Percentiles rank a stretch among this genome's conserved stretches.
phyloP scores from a whole-genome alignment of 64 coral and sea anemone species.

The Actinia tenebrosa region DNA sequence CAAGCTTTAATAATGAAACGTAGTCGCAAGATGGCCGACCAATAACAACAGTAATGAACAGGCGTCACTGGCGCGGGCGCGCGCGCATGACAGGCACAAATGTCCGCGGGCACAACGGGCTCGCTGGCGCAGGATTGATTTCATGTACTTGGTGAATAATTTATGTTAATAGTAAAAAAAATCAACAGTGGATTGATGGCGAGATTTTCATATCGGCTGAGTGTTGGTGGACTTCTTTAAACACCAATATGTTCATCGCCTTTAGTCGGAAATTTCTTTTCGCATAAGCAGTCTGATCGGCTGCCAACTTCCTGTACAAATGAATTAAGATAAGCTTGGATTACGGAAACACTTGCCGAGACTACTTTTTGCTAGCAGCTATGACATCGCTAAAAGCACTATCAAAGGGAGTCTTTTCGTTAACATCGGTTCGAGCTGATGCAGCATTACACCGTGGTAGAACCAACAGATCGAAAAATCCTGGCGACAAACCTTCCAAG shows the following conservation, averaged over 20 bases:
- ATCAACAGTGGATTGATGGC: background rate
- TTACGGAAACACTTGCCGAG: background rate
- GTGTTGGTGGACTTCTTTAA: too few species aligned
- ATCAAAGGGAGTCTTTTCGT: conserved; percentile 19
- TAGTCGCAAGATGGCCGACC: too few species aligned
- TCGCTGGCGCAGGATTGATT: background rate
- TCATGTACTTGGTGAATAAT: background rate
- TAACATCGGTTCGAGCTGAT: conserved; percentile 28
- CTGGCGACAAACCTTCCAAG: background rate
- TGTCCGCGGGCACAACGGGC: too few species aligned
- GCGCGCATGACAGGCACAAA: too few species aligned
- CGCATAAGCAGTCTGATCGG: too few species aligned
- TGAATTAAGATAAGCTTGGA: conserved; percentile 3
- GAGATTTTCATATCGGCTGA: background rate
- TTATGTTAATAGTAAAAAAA: background rate
- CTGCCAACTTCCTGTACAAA: background rate
- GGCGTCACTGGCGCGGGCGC: too few species aligned
- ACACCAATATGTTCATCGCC: too few species aligned
- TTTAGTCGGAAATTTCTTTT: background rate
- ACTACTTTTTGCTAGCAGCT: background rate
- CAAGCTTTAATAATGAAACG: too few species aligned
- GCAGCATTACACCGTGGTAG: conserved; percentile 2
- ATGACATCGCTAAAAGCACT: conserved; percentile 27
- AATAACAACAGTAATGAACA: too few species aligned
- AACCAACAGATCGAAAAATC: background rate